Conservation (phyloP, 2,797 vertebrate genomes). For the Parotocinclus haroldoi region DNA sequence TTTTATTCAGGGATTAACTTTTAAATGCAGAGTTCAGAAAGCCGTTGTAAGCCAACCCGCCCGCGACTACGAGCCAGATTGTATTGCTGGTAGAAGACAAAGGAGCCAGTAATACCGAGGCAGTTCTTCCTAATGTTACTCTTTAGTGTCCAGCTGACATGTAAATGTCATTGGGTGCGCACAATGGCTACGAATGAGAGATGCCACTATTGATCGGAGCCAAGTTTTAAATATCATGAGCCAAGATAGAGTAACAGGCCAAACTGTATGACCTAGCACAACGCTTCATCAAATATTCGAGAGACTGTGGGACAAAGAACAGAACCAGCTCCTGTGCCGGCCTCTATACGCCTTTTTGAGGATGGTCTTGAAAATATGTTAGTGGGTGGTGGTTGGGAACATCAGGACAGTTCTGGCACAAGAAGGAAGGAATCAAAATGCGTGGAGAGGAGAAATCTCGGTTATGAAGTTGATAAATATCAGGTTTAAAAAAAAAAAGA, state of each 20-base stretch:
- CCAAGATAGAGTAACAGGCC: conserved; percentile 59
- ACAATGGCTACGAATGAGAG: conserved; percentile 62
- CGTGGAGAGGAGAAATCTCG: background rate
- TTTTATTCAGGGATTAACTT: conserved; percentile 67
- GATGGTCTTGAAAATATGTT: background rate
- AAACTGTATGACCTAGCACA: conserved; percentile 66
- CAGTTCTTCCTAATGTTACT: conserved; percentile 67
- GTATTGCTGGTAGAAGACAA: conserved; percentile 67
- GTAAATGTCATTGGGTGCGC: conserved; percentile 73
- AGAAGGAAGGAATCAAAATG: background rate
- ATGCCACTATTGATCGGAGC: conserved; percentile 62
- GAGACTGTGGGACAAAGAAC: conserved; percentile 60
- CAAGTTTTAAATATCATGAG: conserved; percentile 73
- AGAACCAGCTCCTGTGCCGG: conserved; percentile 54
- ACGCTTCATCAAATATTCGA: conserved; percentile 64
- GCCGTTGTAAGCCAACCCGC: conserved; percentile 69
- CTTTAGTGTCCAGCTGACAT: conserved; percentile 65
- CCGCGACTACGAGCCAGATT: conserved; percentile 61
- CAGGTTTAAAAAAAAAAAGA: too few species aligned
- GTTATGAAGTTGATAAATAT: background rate
- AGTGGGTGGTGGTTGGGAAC: background rate
- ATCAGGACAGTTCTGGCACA: too few species aligned
- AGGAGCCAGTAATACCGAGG: conserved; percentile 69
- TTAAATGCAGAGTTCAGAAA: conserved; percentile 64
- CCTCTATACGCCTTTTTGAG: conserved; percentile 53